These are phyloP conservation scores for Oplegnathus fasciatus DNA, from an alignment of 2,113 vertebrate genomes.

Conservation along the genomic window DNA sequence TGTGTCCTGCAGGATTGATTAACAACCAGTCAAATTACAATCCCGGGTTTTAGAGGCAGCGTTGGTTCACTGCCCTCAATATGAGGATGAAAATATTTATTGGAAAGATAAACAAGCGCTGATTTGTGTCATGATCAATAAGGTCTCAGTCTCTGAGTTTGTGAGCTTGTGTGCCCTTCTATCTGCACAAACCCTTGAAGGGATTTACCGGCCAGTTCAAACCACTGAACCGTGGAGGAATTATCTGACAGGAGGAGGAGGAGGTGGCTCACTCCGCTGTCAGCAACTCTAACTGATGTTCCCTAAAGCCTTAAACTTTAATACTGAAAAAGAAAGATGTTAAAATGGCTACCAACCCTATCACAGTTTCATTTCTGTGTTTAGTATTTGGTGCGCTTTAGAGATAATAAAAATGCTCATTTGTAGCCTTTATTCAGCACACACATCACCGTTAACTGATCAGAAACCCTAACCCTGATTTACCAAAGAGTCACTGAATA, in stretches of 20 bases:
- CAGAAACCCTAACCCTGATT: slow-evolving; percentile 11
- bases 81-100: slow-evolving; percentile 4
- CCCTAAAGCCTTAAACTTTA: slow-evolving; percentile 33
- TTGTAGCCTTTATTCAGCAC: slow-evolving; percentile 12
- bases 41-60: not conserved
- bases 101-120: slow-evolving; percentile 23
- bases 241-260: slow-evolving; percentile 54
- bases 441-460: not conserved
- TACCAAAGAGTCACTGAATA: not conserved
- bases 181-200: slow-evolving; percentile 42
- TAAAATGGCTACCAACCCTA: slow-evolving; percentile 9
- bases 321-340: slow-evolving; percentile 11
- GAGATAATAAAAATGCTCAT: not conserved
- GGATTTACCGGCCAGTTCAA: slow-evolving; percentile 61
- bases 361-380: not conserved
- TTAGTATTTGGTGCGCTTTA: not conserved
- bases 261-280: slow-evolving; percentile 37
- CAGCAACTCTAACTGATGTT: slow-evolving; percentile 49
- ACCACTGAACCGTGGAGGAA: slow-evolving; percentile 44
- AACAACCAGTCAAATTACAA: slow-evolving; percentile 23
- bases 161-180: slow-evolving; percentile 24
- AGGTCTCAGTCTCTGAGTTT: slow-evolving; percentile 16
- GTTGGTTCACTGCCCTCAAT: not conserved
- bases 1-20: not conserved
- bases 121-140: slow-evolving; percentile 47